Percentiles rank a stretch among this genome's conserved stretches.
phyloP scores from a whole-genome alignment of 2,113 vertebrate species.

The Pangasianodon hypophthalmus region DNA sequence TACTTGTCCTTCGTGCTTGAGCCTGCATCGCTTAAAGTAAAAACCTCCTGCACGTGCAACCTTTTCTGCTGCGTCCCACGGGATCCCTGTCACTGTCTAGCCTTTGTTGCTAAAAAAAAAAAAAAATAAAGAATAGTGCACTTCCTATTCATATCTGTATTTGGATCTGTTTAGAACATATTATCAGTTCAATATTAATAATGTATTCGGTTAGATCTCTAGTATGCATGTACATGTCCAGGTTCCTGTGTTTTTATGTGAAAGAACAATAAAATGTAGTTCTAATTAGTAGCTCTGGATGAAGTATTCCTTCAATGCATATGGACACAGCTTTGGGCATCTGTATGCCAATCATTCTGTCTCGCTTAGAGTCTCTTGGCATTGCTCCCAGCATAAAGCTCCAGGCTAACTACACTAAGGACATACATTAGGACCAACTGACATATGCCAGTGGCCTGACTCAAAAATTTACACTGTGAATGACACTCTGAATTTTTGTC shows the following conservation, averaged over 20 bases:
- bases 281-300: constrained; percentile 40
- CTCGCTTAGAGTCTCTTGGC: constrained; percentile 57
- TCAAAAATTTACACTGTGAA: constrained; percentile 21
- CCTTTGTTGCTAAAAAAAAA: background rate
- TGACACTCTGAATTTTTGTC: constrained; percentile 11
- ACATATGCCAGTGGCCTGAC: constrained; percentile 47
- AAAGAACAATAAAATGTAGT: constrained; percentile 34
- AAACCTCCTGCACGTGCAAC: background rate
- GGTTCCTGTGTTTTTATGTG: background rate
- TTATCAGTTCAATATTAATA: background rate
- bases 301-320: constrained; percentile 32
- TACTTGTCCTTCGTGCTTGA: background rate
- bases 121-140: background rate
- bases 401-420: constrained; percentile 63
- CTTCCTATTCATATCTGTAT: background rate
- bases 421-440: constrained; percentile 56
- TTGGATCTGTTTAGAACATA: background rate
- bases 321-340: constrained; percentile 33
- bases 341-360: constrained; percentile 46
- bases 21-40: background rate
- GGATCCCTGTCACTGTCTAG: background rate
- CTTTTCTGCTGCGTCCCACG: background rate
- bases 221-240: background rate
- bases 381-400: constrained; percentile 68
- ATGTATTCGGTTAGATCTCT: background rate